Percentiles rank a stretch among this genome's conserved stretches.
Conservation (phyloP, 2,888 invertebrate genomes). For the Sinotaia quadrata region DNA sequence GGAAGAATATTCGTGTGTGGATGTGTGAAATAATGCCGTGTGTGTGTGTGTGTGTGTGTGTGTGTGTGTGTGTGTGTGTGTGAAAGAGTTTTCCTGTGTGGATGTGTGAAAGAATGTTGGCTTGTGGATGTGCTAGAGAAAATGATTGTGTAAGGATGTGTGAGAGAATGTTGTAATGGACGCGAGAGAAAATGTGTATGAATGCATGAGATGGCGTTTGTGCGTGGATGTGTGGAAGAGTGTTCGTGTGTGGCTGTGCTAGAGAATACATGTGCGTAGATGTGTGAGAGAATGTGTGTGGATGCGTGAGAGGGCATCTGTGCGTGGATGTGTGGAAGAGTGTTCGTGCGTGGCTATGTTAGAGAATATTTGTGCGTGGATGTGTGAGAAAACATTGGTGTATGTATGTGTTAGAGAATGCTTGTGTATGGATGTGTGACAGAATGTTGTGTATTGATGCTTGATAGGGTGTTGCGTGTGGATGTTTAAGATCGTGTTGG, state of each 20-base stretch:
- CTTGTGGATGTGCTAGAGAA: neutral
- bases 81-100: conserved; percentile 4
- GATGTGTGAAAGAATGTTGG: neutral
- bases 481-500: too few species aligned
- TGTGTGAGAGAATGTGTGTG: neutral
- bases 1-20: neutral
- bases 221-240: neutral
- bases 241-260: conserved; percentile 8
- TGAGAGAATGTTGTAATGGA: neutral
- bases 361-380: too few species aligned
- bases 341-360: too few species aligned
- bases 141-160: neutral
- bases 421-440: too few species aligned
- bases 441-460: too few species aligned
- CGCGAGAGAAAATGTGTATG: too few species aligned
- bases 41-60: neutral
- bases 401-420: too few species aligned
- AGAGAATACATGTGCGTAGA: conserved; percentile 5
- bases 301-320: neutral
- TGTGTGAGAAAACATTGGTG: too few species aligned
- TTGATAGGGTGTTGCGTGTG: too few species aligned
- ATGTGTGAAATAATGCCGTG: neutral
- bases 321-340: neutral
- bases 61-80: conserved; percentile 4
- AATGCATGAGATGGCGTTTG: too few species aligned